Conservation (phyloP, 1,140 invertebrate genomes). For the Heliothis virescens region DNA sequence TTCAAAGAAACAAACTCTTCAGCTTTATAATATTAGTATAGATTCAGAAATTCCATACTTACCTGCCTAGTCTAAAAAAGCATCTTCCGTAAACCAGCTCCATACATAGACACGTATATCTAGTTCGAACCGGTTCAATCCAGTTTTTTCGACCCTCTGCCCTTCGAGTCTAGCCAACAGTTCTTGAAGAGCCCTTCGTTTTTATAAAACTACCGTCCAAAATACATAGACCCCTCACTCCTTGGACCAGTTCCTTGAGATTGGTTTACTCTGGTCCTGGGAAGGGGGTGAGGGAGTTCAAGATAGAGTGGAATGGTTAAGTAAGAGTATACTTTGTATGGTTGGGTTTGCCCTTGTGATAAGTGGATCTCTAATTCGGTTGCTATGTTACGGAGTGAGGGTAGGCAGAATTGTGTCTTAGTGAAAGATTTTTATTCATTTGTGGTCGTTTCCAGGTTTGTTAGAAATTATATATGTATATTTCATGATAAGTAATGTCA, state of each 20-base stretch:
- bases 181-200: constrained; percentile 77
- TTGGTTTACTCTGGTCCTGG: not conserved
- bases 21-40: too few relatives aligned
- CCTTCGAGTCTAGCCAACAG: constrained; percentile 80
- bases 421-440: not conserved
- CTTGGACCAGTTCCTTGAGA: constrained; percentile 30
- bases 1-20: too few relatives aligned
- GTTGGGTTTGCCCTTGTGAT: constrained; percentile 41
- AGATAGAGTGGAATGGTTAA: not conserved
- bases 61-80: too few relatives aligned
- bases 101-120: constrained; percentile 46
- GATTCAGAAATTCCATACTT: too few relatives aligned
- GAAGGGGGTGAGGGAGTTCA: constrained; percentile 42
- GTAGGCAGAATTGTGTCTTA: constrained; percentile 2
- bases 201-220: constrained; percentile 69
- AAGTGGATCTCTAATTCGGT: constrained; percentile 40
- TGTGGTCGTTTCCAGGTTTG: not conserved
- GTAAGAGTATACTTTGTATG: constrained; percentile 50
- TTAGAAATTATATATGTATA: too few relatives aligned
- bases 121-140: constrained; percentile 62
- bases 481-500: too few relatives aligned
- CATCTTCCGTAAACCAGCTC: not conserved
- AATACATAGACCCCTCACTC: constrained; percentile 53
- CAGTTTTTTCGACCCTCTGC: constrained; percentile 78
- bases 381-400: constrained; percentile 31